Evolutionary conservation across 2,797 vertebrate species (phyloP).

Genomic region (Tenualosa ilisha): DNA sequence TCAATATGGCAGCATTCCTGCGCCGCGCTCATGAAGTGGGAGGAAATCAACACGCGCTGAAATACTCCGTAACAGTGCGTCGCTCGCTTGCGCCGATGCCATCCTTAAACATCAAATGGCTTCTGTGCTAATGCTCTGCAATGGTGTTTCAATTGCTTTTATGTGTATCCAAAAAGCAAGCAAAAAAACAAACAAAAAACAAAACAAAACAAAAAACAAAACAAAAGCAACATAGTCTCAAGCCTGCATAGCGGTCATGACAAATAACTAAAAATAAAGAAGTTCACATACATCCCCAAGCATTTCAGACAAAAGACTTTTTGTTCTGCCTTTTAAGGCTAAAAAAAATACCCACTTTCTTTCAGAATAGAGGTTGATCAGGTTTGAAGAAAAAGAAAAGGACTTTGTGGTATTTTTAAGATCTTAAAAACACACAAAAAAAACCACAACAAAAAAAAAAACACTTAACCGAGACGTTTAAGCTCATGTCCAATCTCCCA

Average conservation of each 20-base stretch:
- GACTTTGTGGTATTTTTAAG: slow-evolving; percentile 23
- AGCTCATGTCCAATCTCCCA: slow-evolving; percentile 29
- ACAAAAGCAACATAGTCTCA: background rate
- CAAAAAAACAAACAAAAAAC: background rate
- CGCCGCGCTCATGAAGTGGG: background rate
- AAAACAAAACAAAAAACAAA: background rate
- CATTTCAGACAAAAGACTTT: slow-evolving; percentile 42
- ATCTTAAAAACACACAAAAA: background rate
- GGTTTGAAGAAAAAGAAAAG: slow-evolving; percentile 33
- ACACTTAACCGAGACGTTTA: slow-evolving; percentile 36
- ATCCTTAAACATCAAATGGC: background rate
- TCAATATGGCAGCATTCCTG: slow-evolving; percentile 27
- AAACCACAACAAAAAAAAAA: background rate
- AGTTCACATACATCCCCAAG: slow-evolving; percentile 24
- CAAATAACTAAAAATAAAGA: slow-evolving; percentile 52
- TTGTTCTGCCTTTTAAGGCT: slow-evolving; percentile 33
- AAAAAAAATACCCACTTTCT: slow-evolving; percentile 42
- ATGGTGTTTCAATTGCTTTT: slow-evolving; percentile 12
- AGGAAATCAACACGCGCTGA: background rate
- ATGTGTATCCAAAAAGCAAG: slow-evolving; percentile 5
- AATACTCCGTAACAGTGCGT: background rate
- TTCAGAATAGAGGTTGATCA: slow-evolving; percentile 33
- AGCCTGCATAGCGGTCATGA: slow-evolving; percentile 23
- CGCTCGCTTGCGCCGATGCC: background rate
- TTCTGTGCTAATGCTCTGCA: slow-evolving; percentile 4